These are phyloP conservation scores for Spea multiplicata DNA, from an alignment of 2,113 vertebrate species.

Conservation along the genomic window DNA sequence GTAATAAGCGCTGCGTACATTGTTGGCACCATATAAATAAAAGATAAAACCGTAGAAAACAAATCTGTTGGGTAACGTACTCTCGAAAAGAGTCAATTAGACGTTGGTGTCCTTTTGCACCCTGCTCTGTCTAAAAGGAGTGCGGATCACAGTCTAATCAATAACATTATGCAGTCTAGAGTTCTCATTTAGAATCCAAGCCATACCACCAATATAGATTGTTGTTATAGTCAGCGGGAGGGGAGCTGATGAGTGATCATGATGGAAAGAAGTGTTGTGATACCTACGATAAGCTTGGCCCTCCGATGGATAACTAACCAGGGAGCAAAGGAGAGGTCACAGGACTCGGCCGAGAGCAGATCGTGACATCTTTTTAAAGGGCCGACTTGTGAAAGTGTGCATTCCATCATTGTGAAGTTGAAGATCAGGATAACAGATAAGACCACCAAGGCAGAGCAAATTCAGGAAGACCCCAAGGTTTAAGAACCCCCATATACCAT, in stretches of 20 bases:
- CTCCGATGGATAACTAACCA: background rate
- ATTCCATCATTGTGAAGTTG: conserved; percentile 31
- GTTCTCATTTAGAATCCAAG: background rate
- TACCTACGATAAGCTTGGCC: conserved; percentile 3
- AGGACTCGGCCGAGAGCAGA: background rate
- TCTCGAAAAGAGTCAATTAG: too few species aligned
- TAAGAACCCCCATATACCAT: too few species aligned
- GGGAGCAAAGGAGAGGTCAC: conserved; percentile 23
- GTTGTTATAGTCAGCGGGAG: conserved; percentile 17
- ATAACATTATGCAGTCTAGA: background rate
- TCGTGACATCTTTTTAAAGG: conserved; percentile 14
- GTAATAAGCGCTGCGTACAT: too few species aligned
- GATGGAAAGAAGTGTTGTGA: background rate
- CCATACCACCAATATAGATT: conserved; percentile 16
- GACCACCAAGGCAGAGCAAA: conserved; percentile 35
- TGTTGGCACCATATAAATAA: too few species aligned
- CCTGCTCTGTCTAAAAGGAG: background rate
- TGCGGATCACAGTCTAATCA: background rate
- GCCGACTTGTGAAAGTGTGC: conserved; percentile 1
- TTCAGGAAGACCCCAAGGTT: conserved; percentile 16
- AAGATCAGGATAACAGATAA: conserved; percentile 31
- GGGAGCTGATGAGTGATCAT: conserved; percentile 13
- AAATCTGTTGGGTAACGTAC: too few species aligned
- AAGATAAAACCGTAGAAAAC: too few species aligned
- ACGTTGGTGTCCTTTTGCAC: background rate